phyloP scores from a whole-genome alignment of 2,797 vertebrate species.

The Xyrichtys novacula region DNA sequence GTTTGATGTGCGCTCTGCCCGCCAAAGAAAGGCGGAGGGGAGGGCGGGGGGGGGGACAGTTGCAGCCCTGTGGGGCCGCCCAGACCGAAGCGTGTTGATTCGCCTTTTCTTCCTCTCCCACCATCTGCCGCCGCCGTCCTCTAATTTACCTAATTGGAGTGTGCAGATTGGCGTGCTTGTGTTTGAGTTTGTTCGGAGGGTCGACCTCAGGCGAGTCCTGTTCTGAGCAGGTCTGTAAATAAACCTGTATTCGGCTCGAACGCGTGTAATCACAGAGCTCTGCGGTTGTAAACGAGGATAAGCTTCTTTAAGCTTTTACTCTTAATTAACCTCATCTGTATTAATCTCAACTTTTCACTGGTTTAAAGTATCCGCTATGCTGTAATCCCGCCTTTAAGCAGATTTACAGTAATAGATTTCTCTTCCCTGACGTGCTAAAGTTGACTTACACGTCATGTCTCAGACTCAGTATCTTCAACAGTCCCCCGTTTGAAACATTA shows the following conservation, averaged over 20 bases:
- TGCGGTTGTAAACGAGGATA: constrained; percentile 28
- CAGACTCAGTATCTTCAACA: background rate
- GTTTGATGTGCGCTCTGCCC: constrained; percentile 16
- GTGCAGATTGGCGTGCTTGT: constrained; percentile 12
- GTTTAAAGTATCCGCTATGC: constrained; percentile 17
- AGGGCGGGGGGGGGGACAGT: constrained; percentile 51
- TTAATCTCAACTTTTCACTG: constrained; percentile 29
- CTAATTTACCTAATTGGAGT: constrained; percentile 78
- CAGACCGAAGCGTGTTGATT: constrained; percentile 48
- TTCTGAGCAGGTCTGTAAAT: constrained; percentile 37
- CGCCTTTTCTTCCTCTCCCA: constrained; percentile 46
- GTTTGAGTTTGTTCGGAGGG: constrained; percentile 29
- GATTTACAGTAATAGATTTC: too few relatives aligned
- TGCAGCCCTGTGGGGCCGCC: constrained; percentile 56
- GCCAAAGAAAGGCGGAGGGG: constrained; percentile 21
- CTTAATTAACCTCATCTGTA: constrained; percentile 47
- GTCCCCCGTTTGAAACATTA: background rate
- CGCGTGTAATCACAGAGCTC: background rate
- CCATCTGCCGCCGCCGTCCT: constrained; percentile 73
- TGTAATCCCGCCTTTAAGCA: background rate
- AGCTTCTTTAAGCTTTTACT: constrained; percentile 40
- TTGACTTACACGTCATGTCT: too few relatives aligned
- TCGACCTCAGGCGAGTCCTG: constrained; percentile 46
- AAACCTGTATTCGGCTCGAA: constrained; percentile 36
- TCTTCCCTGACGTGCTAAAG: too few relatives aligned